Base-by-base conservation (phyloP, 2,888 invertebrate species). In the Tachina lurida region DNA sequence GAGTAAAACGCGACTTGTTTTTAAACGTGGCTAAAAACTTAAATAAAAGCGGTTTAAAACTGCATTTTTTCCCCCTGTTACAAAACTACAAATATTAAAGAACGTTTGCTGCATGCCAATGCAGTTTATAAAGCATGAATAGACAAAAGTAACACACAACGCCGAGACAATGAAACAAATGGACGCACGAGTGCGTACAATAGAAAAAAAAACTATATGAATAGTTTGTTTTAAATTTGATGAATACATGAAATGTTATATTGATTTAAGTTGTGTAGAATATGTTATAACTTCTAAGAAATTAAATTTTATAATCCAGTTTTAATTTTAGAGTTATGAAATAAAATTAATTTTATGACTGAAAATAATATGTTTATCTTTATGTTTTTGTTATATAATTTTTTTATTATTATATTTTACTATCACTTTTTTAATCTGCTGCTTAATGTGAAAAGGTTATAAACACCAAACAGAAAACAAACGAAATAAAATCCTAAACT, bases 91-190 rank as follows among this genome's bases (percentile, higher is more conserved):
- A 56, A 65, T 19, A 54, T 22, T 52, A 52, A 52, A 68, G 41
- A 80, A 86, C 86, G 86, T 86, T 83, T 73, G 76, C 79, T 80
- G 86, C 86, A 86, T 86, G 63, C 68, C 76, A 86, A 86, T 86
- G 86, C 71, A 80, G n/a, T 78, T 67, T 52, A 39, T 19, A 13
- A 41, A 12, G 15, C 60, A 83, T 54, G 62, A 84, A 73, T 65
- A 67, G 19, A 74, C 22, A 52, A 65, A 71, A 60, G 52, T 45
- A 43, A 65, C 5, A 76, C 31, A 19, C 70, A 22, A 3, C 2
- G 15, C n/a, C 58, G 9, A 17, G 19, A 41, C 68, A 65, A 76
- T 79, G 60, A 47, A 60, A 41, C 47, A 71, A 63, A 65, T 70
- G 19, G 70, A 60, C 58, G 76, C 76, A 80, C 76, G 84, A 80